Conservation (phyloP, 2,113 vertebrate genomes). For the Cepphus grylle region DNA sequence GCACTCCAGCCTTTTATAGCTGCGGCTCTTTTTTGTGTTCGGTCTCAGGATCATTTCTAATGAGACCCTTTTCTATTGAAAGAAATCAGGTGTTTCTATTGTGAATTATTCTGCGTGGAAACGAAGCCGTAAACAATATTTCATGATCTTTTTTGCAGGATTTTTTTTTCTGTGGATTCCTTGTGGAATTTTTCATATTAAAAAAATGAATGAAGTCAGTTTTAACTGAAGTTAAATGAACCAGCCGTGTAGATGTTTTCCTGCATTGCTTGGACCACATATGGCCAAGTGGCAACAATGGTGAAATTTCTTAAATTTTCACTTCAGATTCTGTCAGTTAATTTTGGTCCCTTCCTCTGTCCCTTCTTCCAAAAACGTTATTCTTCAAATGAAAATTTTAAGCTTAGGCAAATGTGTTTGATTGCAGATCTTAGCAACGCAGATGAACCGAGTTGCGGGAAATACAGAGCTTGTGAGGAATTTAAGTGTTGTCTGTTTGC, state of each 20-base stretch:
- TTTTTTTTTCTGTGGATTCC: neutral
- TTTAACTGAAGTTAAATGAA: neutral
- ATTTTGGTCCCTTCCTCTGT: neutral
- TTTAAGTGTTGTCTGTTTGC: neutral
- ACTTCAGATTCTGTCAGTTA: neutral
- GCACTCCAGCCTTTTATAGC: neutral
- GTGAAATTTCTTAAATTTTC: neutral
- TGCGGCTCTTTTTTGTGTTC: neutral
- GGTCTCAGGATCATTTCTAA: neutral
- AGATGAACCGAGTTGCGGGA: neutral
- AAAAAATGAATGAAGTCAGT: neutral
- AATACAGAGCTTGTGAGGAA: neutral
- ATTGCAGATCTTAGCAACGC: neutral
- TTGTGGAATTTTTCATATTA: neutral
- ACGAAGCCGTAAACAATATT: neutral
- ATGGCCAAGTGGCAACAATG: fast-evolving
- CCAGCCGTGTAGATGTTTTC: neutral
- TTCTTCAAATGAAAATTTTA: neutral
- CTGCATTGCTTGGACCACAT: neutral
- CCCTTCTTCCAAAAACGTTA: neutral
- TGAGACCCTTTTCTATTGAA: neutral
- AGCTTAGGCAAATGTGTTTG: neutral
- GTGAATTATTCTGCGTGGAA: neutral
- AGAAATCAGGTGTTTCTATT: neutral
- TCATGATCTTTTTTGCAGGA: neutral